Conservation (phyloP, 2,113 vertebrate species). For the Eurystomus gularis region DNA sequence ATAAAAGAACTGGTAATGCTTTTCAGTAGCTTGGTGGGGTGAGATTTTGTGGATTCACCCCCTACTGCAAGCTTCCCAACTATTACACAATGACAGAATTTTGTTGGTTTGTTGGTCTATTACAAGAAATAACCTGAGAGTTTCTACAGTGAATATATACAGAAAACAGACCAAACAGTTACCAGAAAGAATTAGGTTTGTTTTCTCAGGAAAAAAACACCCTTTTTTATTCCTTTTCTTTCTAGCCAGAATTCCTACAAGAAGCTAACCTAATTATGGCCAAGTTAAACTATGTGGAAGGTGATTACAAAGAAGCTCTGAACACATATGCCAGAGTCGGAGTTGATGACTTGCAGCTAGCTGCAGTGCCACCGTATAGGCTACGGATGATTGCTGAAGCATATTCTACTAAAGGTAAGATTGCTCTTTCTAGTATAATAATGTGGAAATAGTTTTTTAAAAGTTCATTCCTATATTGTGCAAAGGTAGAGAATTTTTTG, state of each 20-base stretch:
- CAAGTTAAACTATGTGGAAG: slow-evolving; percentile 93
- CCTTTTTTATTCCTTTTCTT: slow-evolving; percentile 34
- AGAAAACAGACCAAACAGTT: neutral
- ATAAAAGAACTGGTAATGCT: neutral
- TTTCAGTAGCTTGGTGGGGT: neutral
- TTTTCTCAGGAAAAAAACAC: neutral
- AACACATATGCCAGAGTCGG: slow-evolving; percentile 82
- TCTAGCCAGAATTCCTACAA: slow-evolving; percentile 91
- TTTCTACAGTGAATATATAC: neutral
- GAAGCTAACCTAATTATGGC: slow-evolving; percentile 92
- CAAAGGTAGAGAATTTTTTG: neutral
- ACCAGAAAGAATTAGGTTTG: neutral
- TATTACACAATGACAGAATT: neutral
- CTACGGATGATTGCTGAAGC: slow-evolving; percentile 94
- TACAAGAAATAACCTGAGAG: neutral
- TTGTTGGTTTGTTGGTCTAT: neutral
- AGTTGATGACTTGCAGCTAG: slow-evolving; percentile 89
- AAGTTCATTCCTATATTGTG: neutral
- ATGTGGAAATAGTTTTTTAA: neutral
- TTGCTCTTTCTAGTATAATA: neutral
- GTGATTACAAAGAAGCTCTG: slow-evolving; percentile 88
- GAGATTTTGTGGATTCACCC: neutral
- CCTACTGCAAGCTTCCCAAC: neutral
- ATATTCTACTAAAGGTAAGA: slow-evolving; percentile 91
- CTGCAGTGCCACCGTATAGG: slow-evolving; percentile 85